Evolutionary conservation across 2,888 invertebrate species (phyloP).

Genomic region (Caenorhabditis japonica): DNA sequence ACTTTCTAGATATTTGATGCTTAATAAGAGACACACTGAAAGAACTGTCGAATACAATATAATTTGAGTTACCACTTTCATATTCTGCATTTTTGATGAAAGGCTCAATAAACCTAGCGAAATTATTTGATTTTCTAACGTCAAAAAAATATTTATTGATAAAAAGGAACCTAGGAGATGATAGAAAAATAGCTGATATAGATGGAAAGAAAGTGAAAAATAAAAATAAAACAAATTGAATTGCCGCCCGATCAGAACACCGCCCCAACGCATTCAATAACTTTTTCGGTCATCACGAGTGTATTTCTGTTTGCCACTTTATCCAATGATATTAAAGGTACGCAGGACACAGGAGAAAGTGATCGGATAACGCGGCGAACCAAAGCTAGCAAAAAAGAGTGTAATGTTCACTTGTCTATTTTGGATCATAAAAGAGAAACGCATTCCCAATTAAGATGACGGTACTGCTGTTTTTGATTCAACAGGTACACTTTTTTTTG

Average conservation of each 20-base stretch:
- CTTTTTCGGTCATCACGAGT: conserved; percentile 21
- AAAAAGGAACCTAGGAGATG: conserved; percentile 37
- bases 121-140: too few species aligned
- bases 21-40: conserved; percentile 3
- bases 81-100: conserved; percentile 5
- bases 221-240: too few species aligned
- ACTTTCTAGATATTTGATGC: conserved; percentile 27
- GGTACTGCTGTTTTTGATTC: too few species aligned
- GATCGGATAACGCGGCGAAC: too few species aligned
- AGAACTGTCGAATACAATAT: conserved; percentile 3
- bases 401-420: too few species aligned
- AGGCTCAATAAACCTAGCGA: background rate
- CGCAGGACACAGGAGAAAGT: too few species aligned
- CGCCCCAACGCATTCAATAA: conserved; percentile 18
- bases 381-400: too few species aligned
- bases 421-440: too few species aligned
- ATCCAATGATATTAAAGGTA: too few species aligned
- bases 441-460: too few species aligned
- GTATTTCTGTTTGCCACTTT: background rate
- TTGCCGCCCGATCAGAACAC: conserved; percentile 25
- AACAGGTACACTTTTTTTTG: too few species aligned
- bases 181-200: conserved; percentile 27
- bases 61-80: conserved; percentile 1
- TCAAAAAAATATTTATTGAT: too few species aligned
- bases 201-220: conserved; percentile 11